Evolutionary conservation across 2,113 vertebrate genomes (phyloP), one percentile per base, ranked within the genome.

Genomic region (Otus sunia): DNA sequence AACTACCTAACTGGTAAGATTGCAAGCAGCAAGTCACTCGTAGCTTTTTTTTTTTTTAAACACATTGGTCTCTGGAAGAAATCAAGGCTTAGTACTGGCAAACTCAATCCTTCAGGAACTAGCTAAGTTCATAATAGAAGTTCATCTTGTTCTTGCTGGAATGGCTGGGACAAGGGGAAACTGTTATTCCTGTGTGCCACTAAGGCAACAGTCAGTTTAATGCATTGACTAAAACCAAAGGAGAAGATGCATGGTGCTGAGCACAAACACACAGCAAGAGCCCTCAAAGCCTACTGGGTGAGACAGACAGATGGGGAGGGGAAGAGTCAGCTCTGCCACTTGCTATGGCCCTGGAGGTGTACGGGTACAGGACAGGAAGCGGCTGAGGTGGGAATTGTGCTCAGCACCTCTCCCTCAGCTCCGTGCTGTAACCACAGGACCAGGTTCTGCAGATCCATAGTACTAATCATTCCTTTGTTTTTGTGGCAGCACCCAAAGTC

Each of bases 381-480:
- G 72, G 41, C 50, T 34, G 67, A 52, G 59, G 8, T 39, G 73
- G 49, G 55, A 85, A 11, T 3, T 20, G 59, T 2, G 6, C 36
- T 16, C 15, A 29, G 41, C 2, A 0, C 17, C 73, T 58, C 32
- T 50, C 20, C 41, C 41, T 41, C 62, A 10, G 47, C 78, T 63
- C 1, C 0, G 8, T 0, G 1, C 50, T 59, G 66, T 12, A 63
- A 12, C 30, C 79, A 2, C 6, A 5, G 53, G 53, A 3, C 6
- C 5, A 17, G 9, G 23, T 75, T 43, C 64, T 68, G 73, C 43
- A 29, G 34, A 73, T 12, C 58, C 25, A 3, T 16, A 14, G 11
- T 5, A 39, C 45, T 93, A 23, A 18, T 18, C 45, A 8, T 9
- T 45, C 7, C 11, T 39, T 34, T 62, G 26, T 59, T 4, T 43